Evolutionary conservation across 2,797 vertebrate genomes (phyloP).

Genomic region (Etheostoma perlongum): DNA sequence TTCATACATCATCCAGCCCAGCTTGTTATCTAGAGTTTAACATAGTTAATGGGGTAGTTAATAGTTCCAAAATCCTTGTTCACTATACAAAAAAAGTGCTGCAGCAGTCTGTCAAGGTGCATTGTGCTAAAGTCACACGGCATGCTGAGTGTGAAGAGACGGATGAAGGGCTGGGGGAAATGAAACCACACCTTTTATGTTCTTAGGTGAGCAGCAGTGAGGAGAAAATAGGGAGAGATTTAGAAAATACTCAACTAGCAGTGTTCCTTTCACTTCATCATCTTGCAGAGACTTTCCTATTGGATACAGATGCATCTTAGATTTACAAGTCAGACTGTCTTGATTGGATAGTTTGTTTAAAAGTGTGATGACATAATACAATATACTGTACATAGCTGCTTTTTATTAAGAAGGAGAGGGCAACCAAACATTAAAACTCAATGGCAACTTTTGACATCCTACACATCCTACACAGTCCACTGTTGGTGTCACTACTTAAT

Average conservation of each 20-base stretch:
- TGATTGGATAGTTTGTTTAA: conserved; percentile 3
- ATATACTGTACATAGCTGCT: not conserved
- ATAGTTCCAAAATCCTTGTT: not conserved
- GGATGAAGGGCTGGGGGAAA: conserved; percentile 11
- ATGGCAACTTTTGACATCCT: not conserved
- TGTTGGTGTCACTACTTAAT: conserved; percentile 14
- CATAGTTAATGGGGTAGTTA: not conserved
- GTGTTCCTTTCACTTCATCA: conserved; percentile 2
- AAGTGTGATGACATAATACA: not conserved
- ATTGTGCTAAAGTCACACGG: not conserved
- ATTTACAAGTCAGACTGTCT: not conserved
- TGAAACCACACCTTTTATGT: not conserved
- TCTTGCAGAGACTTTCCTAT: not conserved
- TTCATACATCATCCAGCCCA: conserved; percentile 2
- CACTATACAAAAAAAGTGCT: not conserved
- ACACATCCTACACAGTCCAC: not conserved
- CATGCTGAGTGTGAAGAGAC: conserved; percentile 1
- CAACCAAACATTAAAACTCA: conserved; percentile 13
- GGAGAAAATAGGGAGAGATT: not conserved
- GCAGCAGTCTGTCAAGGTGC: not conserved
- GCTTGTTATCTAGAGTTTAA: not conserved
- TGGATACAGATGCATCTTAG: not conserved
- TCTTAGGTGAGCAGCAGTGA: not conserved
- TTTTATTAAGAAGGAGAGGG: conserved; percentile 16
- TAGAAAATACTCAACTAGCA: not conserved